These are phyloP conservation scores for Crocallis elinguaria DNA, from an alignment of 2,888 invertebrate genomes.

Conservation along the genomic window DNA sequence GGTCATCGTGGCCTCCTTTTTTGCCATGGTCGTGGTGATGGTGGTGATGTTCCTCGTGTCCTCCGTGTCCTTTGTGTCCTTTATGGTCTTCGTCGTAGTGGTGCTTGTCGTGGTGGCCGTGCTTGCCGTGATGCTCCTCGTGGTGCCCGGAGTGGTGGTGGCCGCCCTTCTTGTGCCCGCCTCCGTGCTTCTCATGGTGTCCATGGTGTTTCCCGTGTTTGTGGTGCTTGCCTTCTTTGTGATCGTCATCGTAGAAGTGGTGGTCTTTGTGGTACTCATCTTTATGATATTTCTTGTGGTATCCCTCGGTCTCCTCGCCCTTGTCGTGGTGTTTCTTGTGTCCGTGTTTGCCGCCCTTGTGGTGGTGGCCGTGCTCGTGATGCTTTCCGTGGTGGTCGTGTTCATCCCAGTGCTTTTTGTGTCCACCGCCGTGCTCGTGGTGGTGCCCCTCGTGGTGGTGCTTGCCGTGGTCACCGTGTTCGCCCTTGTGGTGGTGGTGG, in stretches of 20 bases:
- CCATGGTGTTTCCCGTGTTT: conserved; percentile 92
- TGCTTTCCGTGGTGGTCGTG: conserved; percentile 90
- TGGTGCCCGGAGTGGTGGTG: conserved; percentile 91
- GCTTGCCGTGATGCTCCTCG: conserved; percentile 91
- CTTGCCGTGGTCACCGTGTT: conserved; percentile 90
- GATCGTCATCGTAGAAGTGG: conserved; percentile 94
- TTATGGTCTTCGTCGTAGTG: conserved; percentile 93
- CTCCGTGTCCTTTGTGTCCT: conserved; percentile 91
- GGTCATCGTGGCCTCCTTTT: conserved; percentile 90
- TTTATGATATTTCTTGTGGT: conserved; percentile 94
- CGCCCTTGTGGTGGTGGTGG: conserved; percentile 91
- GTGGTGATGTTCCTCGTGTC: conserved; percentile 90
- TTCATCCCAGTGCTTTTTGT: conserved; percentile 92
- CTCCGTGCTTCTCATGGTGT: conserved; percentile 90
- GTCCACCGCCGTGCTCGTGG: conserved; percentile 90
- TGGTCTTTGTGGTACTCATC: conserved; percentile 95
- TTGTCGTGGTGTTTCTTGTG: conserved; percentile 94
- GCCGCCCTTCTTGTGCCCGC: conserved; percentile 92
- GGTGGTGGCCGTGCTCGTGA: conserved; percentile 90
- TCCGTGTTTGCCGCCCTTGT: conserved; percentile 91
- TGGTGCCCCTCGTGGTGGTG: conserved; percentile 91
- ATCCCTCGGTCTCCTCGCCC: conserved; percentile 92
- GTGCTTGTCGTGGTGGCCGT: conserved; percentile 93
- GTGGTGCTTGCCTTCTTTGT: conserved; percentile 92
- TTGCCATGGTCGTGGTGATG: conserved; percentile 91